phyloP scores from a whole-genome alignment of 2,888 invertebrate genomes.

The Nycteola revayana region DNA sequence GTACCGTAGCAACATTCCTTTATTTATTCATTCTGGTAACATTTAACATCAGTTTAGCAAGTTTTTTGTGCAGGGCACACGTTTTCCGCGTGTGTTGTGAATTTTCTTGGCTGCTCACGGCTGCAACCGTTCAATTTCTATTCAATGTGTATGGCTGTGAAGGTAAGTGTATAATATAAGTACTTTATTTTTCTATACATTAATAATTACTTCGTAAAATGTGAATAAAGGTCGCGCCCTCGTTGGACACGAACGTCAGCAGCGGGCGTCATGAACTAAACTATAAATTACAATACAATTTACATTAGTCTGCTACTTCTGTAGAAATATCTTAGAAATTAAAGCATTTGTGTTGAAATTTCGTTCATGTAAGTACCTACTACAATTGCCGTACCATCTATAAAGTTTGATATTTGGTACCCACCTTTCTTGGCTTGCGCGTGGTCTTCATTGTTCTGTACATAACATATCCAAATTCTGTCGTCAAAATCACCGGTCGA shows the following conservation, averaged over 20 bases:
- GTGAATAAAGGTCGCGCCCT: conserved; percentile 60
- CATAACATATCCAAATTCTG: conserved; percentile 16
- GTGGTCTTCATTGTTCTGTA: conserved; percentile 25
- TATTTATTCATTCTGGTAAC: conserved; percentile 27
- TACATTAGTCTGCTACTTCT: conserved; percentile 36
- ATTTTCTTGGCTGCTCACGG: conserved; percentile 78
- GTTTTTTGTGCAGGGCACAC: conserved; percentile 75
- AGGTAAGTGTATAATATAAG: conserved; percentile 81
- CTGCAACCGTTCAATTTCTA: conserved; percentile 83
- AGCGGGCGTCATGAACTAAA: conserved; percentile 52
- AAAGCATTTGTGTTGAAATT: too few relatives aligned
- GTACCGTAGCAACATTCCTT: conserved; percentile 4
- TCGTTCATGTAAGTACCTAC: too few relatives aligned
- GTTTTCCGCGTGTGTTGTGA: conserved; percentile 75
- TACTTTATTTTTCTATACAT: conserved; percentile 13
- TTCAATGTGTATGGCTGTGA: conserved; percentile 94
- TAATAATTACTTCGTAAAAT: conserved; percentile 15
- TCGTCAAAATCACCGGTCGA: conserved; percentile 26
- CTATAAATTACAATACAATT: conserved; percentile 43
- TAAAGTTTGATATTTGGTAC: conserved; percentile 13
- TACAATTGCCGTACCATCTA: too few relatives aligned
- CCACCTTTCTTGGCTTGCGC: conserved; percentile 16
- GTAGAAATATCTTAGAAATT: conserved; percentile 1
- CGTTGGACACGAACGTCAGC: conserved; percentile 56
- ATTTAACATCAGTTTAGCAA: conserved; percentile 49